Conservation (phyloP, 1,140 invertebrate species). For the Diuraphis noxia region DNA sequence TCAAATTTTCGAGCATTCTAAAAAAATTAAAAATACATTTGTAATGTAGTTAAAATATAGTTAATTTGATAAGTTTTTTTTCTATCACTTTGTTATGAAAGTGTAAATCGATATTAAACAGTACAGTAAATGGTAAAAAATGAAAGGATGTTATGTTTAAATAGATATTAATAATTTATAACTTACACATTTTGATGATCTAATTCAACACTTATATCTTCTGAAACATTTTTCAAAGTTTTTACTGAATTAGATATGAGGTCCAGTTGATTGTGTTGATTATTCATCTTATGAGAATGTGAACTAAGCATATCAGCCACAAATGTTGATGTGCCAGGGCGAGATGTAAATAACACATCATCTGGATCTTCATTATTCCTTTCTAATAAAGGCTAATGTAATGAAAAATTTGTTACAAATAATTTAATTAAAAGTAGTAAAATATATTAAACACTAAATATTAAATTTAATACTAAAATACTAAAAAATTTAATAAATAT, state of each 20-base stretch:
- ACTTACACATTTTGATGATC: slow-evolving; percentile 50
- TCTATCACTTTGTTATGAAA: background rate
- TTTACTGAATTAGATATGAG: slow-evolving; percentile 45
- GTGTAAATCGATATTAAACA: background rate
- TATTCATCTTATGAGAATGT: slow-evolving; percentile 42
- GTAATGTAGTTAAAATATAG: background rate
- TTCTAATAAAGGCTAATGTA: slow-evolving; percentile 37
- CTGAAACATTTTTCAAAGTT: slow-evolving; percentile 50
- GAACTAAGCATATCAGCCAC: slow-evolving; percentile 50
- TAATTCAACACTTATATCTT: slow-evolving; percentile 48
- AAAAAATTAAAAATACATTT: background rate
- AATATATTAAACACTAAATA: background rate
- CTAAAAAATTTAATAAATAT: background rate
- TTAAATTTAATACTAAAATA: background rate
- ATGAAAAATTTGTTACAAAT: background rate
- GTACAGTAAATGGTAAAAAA: background rate
- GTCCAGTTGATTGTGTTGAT: slow-evolving; percentile 41
- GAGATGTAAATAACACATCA: slow-evolving; percentile 47
- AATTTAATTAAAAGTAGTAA: background rate
- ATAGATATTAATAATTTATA: background rate
- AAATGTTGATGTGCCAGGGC: slow-evolving; percentile 39
- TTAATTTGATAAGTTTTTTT: background rate
- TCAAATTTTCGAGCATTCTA: slow-evolving; percentile 50
- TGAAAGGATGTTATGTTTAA: background rate
- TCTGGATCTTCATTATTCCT: slow-evolving; percentile 38